phyloP scores from a whole-genome alignment of 2,797 vertebrate species.

The Cirrhinus molitorella region DNA sequence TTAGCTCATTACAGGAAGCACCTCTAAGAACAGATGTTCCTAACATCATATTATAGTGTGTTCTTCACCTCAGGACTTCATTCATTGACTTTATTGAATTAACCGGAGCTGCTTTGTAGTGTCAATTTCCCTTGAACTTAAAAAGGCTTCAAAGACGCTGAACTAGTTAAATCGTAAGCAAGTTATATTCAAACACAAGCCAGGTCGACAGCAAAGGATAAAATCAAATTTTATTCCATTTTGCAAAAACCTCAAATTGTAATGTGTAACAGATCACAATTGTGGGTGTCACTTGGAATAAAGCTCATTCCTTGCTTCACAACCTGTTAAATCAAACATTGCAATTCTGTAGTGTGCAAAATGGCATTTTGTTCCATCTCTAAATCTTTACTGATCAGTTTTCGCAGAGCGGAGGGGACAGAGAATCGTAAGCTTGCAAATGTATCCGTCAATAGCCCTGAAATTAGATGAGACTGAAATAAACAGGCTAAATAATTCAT shows the following conservation, averaged over 20 bases:
- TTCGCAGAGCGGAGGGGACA: neutral
- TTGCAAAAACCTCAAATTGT: conserved; percentile 14
- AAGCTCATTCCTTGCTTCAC: conserved; percentile 12
- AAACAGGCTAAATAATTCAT: conserved; percentile 31
- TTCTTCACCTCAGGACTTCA: conserved; percentile 27
- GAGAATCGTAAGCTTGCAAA: neutral
- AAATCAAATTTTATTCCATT: conserved; percentile 42
- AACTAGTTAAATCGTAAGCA: conserved; percentile 27
- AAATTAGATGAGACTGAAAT: conserved; percentile 27
- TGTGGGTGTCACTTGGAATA: conserved; percentile 28
- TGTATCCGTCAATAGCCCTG: neutral
- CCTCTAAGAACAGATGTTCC: conserved; percentile 41
- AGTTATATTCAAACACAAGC: conserved; percentile 43
- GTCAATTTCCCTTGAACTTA: conserved; percentile 30
- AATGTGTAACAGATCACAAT: neutral
- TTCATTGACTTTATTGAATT: conserved; percentile 39
- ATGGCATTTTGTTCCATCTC: conserved; percentile 23
- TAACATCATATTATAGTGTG: conserved; percentile 27
- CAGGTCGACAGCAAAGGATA: conserved; percentile 30
- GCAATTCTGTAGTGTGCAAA: neutral
- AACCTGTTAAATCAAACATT: conserved; percentile 29
- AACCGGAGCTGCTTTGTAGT: conserved; percentile 37
- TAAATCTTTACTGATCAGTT: conserved; percentile 26
- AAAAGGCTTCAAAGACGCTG: conserved; percentile 40
- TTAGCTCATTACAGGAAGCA: conserved; percentile 7